Conservation (phyloP, 2,888 invertebrate species). For the Hedychridium roseum region DNA sequence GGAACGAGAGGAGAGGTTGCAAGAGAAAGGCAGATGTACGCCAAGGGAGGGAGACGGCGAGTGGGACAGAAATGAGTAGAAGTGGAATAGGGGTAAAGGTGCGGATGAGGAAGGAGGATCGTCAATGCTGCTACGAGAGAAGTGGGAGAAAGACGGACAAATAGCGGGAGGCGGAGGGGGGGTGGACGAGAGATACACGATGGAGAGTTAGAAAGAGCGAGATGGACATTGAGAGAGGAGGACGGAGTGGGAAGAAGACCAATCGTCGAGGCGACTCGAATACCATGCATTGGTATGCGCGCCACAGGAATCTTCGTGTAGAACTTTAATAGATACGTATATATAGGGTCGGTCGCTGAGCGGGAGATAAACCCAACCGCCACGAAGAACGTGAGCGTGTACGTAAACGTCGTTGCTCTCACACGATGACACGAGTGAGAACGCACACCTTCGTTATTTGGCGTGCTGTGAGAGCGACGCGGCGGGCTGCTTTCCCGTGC, state of each 20-base stretch:
- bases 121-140: conserved; percentile 4
- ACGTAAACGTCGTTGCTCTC: conserved; percentile 1
- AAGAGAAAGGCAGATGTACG: conserved; percentile 1
- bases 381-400: conserved; percentile 1
- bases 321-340: no score
- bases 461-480: no score
- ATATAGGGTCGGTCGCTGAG: no score
- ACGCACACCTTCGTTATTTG: no score
- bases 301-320: no score
- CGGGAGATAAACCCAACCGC: no score
- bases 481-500: no score
- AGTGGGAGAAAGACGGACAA: conserved; percentile 15
- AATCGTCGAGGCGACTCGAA: conserved; percentile 56
- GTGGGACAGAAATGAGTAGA: background rate
- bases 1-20: background rate
- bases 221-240: conserved; percentile 28
- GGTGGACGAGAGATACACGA: conserved; percentile 22
- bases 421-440: background rate
- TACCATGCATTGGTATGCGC: background rate
- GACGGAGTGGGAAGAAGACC: conserved; percentile 56
- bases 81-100: background rate
- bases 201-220: conserved; percentile 15
- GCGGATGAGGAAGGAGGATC: background rate
- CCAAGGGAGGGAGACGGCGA: conserved; percentile 9
- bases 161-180: conserved; percentile 14